These are phyloP conservation scores for Polydrusus pterygomalis DNA, from an alignment of 2,888 invertebrate species.

Conservation along the genomic window DNA sequence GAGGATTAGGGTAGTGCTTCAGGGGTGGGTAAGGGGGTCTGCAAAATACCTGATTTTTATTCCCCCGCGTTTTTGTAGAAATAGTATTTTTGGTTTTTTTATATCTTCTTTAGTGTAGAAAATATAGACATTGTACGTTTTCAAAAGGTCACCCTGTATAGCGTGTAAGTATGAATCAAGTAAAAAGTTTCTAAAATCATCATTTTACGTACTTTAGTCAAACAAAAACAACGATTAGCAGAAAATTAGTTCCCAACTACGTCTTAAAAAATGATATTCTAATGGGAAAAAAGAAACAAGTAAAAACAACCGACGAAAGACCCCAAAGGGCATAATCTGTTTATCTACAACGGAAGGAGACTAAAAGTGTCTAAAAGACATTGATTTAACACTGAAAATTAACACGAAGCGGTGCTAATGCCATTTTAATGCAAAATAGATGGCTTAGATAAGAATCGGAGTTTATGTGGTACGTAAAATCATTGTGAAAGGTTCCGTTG, in stretches of 20 bases:
- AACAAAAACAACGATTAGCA: not conserved
- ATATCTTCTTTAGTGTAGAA: no score
- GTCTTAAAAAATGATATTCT: not conserved
- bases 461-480: constrained; percentile 1
- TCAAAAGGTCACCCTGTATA: no score
- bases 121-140: no score
- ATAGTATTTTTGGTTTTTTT: no score
- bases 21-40: no score
- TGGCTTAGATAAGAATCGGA: constrained; percentile 26
- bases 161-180: no score
- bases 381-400: constrained; percentile 46
- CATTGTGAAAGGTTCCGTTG: not conserved
- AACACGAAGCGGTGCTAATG: constrained; percentile 43
- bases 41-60: no score
- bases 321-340: constrained; percentile 15
- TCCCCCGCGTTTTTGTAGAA: no score
- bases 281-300: constrained; percentile 1
- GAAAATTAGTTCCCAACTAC: not conserved
- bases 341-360: constrained; percentile 26
- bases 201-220: no score
- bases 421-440: constrained; percentile 51
- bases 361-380: constrained; percentile 39
- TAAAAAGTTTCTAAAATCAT: no score
- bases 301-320: constrained; percentile 10
- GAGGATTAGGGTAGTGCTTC: no score